phyloP scores from a whole-genome alignment of 2,888 invertebrate species.

The Dorcus hopei region DNA sequence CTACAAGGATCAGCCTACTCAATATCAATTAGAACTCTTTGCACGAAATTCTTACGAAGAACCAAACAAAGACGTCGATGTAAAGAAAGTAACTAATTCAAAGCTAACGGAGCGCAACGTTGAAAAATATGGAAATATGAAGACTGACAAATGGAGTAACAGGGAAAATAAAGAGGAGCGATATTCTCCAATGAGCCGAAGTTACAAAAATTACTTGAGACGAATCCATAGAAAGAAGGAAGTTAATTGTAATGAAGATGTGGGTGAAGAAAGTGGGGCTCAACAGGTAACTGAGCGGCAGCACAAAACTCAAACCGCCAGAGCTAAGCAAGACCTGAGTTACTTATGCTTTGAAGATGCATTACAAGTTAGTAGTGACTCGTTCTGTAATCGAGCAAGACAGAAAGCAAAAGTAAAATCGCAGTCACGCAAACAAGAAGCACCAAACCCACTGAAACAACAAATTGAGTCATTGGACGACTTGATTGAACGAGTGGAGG shows the following conservation, averaged over 20 bases:
- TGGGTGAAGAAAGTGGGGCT: background rate
- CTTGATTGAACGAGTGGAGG: too few species aligned
- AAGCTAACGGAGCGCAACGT: background rate
- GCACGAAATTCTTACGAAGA: background rate
- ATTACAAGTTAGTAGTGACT: constrained; percentile 1
- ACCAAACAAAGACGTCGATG: background rate
- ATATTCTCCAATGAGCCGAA: background rate
- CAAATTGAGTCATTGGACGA: too few species aligned
- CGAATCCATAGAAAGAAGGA: background rate
- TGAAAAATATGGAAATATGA: background rate
- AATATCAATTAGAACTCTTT: too few species aligned
- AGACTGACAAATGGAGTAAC: background rate
- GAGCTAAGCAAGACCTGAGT: background rate
- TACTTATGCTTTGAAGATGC: background rate
- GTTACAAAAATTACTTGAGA: background rate
- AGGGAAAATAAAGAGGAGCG: background rate
- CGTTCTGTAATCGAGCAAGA: background rate
- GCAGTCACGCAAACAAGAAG: too few species aligned
- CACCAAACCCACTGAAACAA: too few species aligned
- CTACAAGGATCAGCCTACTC: background rate
- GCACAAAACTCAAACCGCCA: too few species aligned
- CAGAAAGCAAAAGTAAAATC: background rate
- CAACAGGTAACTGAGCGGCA: background rate
- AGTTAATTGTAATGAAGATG: background rate
- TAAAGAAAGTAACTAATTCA: background rate